These are phyloP conservation scores for Drosophila pachea DNA, from an alignment of 1,140 invertebrate species.

Conservation along the genomic window DNA sequence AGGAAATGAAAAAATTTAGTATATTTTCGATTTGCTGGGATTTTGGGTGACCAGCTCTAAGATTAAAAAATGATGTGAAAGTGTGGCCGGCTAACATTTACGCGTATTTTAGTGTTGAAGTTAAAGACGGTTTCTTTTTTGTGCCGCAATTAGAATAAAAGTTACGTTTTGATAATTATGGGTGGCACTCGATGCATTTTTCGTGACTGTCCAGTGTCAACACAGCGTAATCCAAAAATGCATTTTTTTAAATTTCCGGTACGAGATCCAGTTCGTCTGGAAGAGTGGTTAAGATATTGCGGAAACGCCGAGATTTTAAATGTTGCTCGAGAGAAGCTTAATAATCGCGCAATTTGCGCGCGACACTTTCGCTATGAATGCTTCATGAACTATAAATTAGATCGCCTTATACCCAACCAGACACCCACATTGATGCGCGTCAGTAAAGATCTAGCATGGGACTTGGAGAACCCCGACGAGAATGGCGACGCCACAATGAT, in stretches of 20 bases:
- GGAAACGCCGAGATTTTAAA: slow-evolving; percentile 71
- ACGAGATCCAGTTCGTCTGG: slow-evolving; percentile 74
- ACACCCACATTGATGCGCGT: slow-evolving; percentile 57
- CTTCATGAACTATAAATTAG: slow-evolving; percentile 79
- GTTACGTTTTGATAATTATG: slow-evolving; percentile 58
- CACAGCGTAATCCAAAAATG: slow-evolving; percentile 75
- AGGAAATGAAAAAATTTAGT: neutral
- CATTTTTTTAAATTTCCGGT: slow-evolving; percentile 80
- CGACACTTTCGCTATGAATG: slow-evolving; percentile 79
- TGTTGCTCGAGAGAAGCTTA: slow-evolving; percentile 69
- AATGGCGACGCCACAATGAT: slow-evolving; percentile 52
- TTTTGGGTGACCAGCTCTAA: slow-evolving; percentile 21
- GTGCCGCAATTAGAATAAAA: neutral
- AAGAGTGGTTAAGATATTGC: slow-evolving; percentile 77
- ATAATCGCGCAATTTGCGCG: slow-evolving; percentile 79
- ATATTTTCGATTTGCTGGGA: neutral
- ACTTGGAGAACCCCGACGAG: slow-evolving; percentile 43
- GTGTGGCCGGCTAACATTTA: neutral
- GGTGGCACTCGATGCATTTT: slow-evolving; percentile 80
- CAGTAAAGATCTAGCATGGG: slow-evolving; percentile 48
- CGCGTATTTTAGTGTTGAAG: neutral
- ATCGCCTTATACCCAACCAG: slow-evolving; percentile 48
- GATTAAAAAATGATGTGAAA: neutral
- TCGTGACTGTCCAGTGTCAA: slow-evolving; percentile 75
- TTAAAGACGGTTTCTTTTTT: slow-evolving; percentile 4